Percentiles rank a stretch among this genome's conserved stretches.
Evolutionary conservation across 2,888 invertebrate species (phyloP).

Genomic region (Cabera pusaria): DNA sequence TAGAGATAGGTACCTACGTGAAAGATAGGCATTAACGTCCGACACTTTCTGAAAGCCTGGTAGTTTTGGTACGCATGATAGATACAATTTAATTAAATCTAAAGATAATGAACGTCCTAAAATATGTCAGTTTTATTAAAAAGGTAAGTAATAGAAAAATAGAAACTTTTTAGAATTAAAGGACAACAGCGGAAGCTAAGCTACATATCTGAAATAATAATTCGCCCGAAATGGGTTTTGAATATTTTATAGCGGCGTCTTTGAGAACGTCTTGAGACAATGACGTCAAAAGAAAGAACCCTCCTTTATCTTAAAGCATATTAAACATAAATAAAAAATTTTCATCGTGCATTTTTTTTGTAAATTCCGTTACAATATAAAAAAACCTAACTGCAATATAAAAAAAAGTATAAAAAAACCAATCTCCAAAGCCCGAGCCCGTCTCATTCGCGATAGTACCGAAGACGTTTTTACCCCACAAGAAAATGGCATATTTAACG

Average conservation of each 20-base stretch:
- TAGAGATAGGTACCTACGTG: too few relatives aligned
- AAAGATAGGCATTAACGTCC: not conserved
- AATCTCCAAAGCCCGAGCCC: too few relatives aligned
- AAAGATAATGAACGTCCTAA: not conserved
- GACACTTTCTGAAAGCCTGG: not conserved
- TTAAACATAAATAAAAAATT: too few relatives aligned
- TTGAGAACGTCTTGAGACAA: conserved; percentile 6
- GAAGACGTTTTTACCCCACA: conserved; percentile 8
- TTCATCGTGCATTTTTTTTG: too few relatives aligned
- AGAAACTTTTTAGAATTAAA: conserved; percentile 6
- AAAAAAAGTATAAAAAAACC: too few relatives aligned
- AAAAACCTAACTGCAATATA: too few relatives aligned
- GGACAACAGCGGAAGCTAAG: conserved; percentile 7
- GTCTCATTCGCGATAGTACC: too few relatives aligned
- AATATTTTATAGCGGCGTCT: conserved; percentile 4
- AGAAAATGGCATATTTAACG: conserved; percentile 14
- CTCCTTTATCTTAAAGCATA: not conserved
- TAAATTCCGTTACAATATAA: too few relatives aligned
- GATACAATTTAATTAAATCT: too few relatives aligned
- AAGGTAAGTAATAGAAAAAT: conserved; percentile 13
- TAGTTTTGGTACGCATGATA: too few relatives aligned
- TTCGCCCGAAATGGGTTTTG: conserved; percentile 3
- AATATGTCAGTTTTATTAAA: conserved; percentile 10
- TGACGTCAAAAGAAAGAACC: not conserved
- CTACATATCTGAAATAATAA: conserved; percentile 7